Base-by-base conservation (phyloP, 2,888 invertebrate genomes). In the Ormyrus rosae region DNA sequence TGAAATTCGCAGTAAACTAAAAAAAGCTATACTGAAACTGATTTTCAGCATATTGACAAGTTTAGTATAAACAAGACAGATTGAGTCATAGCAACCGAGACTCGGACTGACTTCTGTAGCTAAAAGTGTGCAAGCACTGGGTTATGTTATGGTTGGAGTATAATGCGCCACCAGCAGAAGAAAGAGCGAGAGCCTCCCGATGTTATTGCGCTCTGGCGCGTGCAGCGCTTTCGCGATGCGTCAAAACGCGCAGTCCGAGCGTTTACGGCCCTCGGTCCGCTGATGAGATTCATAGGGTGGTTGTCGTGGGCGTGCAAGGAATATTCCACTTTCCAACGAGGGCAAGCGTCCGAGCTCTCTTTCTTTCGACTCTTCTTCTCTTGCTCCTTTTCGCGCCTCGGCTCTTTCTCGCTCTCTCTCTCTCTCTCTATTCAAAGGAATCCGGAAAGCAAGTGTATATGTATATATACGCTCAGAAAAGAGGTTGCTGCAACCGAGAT, bases 251-350 rank as follows among this genome's bases (percentile, higher is more conserved):
- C 19, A 2, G 65, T 34, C 56, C 61, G 58, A 64, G 48, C 64
- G 46, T 80, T 80, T 80, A 80, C 65, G 70, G 64, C 75, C 61
- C 65, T 74, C 56, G 48, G 48, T 46, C 2, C 63, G 67, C 76
- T 80, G 76, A 80, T 80, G 80, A 77, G 80, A 80, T 80, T 80
- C 80, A 72, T 63, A 80, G 72, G 72, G 72, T n/a, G 76, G 61
- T 56, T 68, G 67, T 69, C 58, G 80, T 70, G 74, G 74, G 79
- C 74, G 79, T 68, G 60, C 71, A 53, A 50, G 51, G 65, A 67
- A 78, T 78, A 78, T 78, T 65, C 60, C 65, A 78, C 64, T 71
- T 71, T 60, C 50, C 65, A n/a, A 58, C 61, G 34, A 34, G 34
- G 34, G 34, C 34, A 34, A 34, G 34, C 34, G 34, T 34, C 34